Evolutionary conservation across 2,888 invertebrate genomes (phyloP), one percentile per base, ranked within the genome.

Genomic region (Arctia plantaginis): DNA sequence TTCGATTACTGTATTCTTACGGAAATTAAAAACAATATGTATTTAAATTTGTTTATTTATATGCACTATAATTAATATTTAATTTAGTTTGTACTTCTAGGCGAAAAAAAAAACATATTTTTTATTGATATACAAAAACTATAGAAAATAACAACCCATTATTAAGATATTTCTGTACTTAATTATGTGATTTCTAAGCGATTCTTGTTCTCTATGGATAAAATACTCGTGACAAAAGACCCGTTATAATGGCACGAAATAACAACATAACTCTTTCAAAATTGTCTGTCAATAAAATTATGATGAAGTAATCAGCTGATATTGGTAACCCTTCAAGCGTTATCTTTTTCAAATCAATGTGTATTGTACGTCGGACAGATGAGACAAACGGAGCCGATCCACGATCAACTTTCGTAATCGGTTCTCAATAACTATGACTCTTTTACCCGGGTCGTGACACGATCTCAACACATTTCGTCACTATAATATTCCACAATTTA

Each of bases 401-500:
- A 85, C 81, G 82, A 87, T 86, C 81, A 82, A 85, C 77, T 89
- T 89, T 88, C 89, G 87, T 87, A 91, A 91, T 90, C 85, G 87
- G 87, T 88, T 87, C 82, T 85, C 79, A 82, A 85, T 87, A 84
- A 86, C 86, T 88, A 88, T 84, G 84, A 86, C 86, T 88, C 82
- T 85, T 86, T 85, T 84, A 82, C 84, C 76, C 80, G 78, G 80
- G 85, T 88, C 89, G 84, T 88, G 88, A 88, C 87, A 85, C 73
- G 83, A 78, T 79, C 80, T 82, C 77, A 81, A 88, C 85, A 81
- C 76, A 81, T 90, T 90, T 90, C 88, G 83, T 85, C 87, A 90
- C 85, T 81, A 79, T 80, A 81, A 79, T 74, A 75, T 72, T 74
- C 76, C 69, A 69, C 76, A 66, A 68, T 66, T 69, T 27, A 81